Conservation (phyloP, 2,888 invertebrate species). For the Sinohyriopsis cumingii region DNA sequence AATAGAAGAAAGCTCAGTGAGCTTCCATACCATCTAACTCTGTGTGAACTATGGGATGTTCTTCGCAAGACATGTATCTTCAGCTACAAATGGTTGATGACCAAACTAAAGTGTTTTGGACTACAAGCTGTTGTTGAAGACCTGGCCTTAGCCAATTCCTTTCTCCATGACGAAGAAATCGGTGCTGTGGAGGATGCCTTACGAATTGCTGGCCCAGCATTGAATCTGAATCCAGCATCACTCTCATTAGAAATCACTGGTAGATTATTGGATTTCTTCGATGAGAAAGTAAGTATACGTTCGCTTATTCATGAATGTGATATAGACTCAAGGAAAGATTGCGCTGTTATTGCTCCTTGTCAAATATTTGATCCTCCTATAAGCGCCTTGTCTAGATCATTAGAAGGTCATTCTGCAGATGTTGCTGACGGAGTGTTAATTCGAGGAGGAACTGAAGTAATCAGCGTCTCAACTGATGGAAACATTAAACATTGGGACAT, state of each 20-base stretch:
- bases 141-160: conserved; percentile 82
- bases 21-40: conserved; percentile 60
- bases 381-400: conserved; percentile 24
- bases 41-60: conserved; percentile 79
- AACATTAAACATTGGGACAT: conserved; percentile 27
- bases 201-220: conserved; percentile 77
- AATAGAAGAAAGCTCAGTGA: conserved; percentile 64
- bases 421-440: conserved; percentile 26
- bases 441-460: conserved; percentile 21
- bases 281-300: conserved; percentile 23
- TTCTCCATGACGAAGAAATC: conserved; percentile 77
- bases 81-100: conserved; percentile 97
- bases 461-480: conserved; percentile 24
- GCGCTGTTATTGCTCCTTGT: conserved; percentile 24
- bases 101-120: conserved; percentile 93
- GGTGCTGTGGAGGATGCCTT: conserved; percentile 78
- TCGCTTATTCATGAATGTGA: conserved; percentile 32
- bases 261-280: conserved; percentile 81
- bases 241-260: conserved; percentile 92
- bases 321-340: conserved; percentile 13
- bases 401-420: conserved; percentile 28
- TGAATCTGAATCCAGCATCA: conserved; percentile 92
- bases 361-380: conserved; percentile 36
- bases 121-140: conserved; percentile 95
- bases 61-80: conserved; percentile 92